Percentiles rank a stretch among this genome's conserved stretches.
These are phyloP conservation scores for Corydoras maculifer DNA, from an alignment of 2,113 vertebrate genomes.

Conservation along the genomic window DNA sequence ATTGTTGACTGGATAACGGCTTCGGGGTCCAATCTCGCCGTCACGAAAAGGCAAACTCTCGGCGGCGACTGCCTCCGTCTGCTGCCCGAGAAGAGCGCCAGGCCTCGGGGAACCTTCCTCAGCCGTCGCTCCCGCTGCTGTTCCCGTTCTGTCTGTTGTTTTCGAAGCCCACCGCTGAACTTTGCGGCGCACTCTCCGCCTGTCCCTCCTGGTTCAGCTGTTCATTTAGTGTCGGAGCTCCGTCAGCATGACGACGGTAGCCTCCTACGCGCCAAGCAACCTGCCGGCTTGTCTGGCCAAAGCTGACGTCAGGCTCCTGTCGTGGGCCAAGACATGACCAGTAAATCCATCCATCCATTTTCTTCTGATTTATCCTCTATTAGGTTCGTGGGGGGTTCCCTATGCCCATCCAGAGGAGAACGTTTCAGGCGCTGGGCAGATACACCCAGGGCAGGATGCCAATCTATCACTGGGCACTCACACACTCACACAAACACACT, in stretches of 20 bases:
- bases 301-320: background rate
- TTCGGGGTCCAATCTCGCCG: conserved; percentile 7
- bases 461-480: no score
- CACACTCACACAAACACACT: no score
- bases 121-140: conserved; percentile 15
- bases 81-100: conserved; percentile 41
- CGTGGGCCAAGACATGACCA: no score
- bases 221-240: conserved; percentile 4
- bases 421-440: no score
- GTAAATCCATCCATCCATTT: no score
- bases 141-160: conserved; percentile 25
- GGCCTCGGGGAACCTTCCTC: conserved; percentile 34
- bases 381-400: no score
- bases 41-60: conserved; percentile 44
- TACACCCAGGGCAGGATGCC: no score
- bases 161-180: conserved; percentile 14
- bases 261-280: background rate
- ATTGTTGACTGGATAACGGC: conserved; percentile 6
- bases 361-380: no score
- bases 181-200: background rate
- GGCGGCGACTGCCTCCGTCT: conserved; percentile 53
- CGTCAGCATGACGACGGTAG: no score
- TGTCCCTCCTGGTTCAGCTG: conserved; percentile 2
- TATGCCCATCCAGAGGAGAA: no score
- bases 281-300: background rate